Evolutionary conservation across 2,888 invertebrate genomes (phyloP).

Genomic region (Agrypnus murinus): DNA sequence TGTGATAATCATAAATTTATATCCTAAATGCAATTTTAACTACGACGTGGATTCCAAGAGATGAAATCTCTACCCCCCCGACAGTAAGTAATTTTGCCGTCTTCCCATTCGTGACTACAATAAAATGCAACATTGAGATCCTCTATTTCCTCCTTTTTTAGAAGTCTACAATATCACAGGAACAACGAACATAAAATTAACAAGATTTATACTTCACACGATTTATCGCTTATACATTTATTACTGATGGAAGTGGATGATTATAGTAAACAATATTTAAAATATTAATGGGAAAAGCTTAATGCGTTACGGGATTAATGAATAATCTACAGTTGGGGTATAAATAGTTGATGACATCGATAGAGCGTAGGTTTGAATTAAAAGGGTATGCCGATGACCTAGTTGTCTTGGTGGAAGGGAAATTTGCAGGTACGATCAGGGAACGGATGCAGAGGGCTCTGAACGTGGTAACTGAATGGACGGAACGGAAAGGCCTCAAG

Average conservation of each 20-base stretch:
- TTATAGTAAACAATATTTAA: not conserved
- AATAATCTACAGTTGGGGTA: constrained; percentile 1
- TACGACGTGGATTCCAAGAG: constrained; percentile 10
- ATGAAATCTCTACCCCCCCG: constrained; percentile 29
- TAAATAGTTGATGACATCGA: not conserved
- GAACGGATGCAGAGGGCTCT: no score
- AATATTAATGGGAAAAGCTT: not conserved
- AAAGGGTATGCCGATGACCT: no score
- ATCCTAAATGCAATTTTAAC: constrained; percentile 32
- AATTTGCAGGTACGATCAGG: no score
- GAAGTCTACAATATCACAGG: not conserved
- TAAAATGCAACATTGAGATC: constrained; percentile 26
- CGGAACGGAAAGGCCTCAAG: no score
- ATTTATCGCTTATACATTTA: not conserved
- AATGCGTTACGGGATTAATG: constrained; percentile 12
- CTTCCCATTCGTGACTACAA: constrained; percentile 25
- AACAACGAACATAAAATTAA: constrained; percentile 5
- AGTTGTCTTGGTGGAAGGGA: no score
- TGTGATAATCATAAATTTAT: constrained; percentile 37
- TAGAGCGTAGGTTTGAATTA: not conserved
- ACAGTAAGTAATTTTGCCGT: constrained; percentile 33
- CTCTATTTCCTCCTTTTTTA: constrained; percentile 11
- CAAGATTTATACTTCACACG: not conserved
- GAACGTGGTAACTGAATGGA: no score
- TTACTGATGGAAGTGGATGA: constrained; percentile 1